Percentiles rank a stretch among this genome's conserved stretches.
Conservation (phyloP, 2,113 vertebrate species). For the Salvelinus namaycush region DNA sequence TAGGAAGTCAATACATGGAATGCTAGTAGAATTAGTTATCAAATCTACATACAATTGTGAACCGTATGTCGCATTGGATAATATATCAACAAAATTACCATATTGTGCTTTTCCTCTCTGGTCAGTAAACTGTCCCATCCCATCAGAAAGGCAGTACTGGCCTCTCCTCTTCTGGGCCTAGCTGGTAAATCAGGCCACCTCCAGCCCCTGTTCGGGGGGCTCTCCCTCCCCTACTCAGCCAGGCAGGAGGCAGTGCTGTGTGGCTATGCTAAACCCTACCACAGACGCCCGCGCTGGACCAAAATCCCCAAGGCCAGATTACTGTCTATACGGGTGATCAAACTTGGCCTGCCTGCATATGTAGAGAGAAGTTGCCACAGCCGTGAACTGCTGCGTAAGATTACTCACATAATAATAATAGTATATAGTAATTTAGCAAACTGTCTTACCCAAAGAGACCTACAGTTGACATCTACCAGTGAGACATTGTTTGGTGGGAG, state of each 20-base stretch:
- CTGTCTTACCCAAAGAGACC: neutral
- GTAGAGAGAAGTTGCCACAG: neutral
- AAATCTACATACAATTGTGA: too few relatives aligned
- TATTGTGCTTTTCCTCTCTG: neutral
- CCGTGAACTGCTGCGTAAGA: neutral
- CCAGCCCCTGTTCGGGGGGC: neutral
- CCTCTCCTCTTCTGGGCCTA: too few relatives aligned
- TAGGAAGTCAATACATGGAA: too few relatives aligned
- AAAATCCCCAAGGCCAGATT: neutral
- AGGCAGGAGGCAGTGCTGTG: too few relatives aligned
- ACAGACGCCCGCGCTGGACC: neutral
- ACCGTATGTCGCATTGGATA: too few relatives aligned
- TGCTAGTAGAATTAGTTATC: too few relatives aligned
- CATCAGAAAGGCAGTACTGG: neutral
- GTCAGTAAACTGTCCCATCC: neutral
- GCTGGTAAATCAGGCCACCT: neutral
- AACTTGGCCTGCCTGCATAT: neutral
- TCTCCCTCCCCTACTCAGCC: neutral
- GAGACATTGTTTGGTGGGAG: too few relatives aligned
- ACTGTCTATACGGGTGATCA: neutral
- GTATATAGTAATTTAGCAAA: neutral
- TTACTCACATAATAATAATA: neutral
- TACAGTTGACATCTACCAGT: too few relatives aligned
- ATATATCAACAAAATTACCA: too few relatives aligned
- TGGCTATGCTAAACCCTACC: too few relatives aligned